Conservation (phyloP, 2,797 vertebrate genomes). For the Enteromius paludinosus region DNA sequence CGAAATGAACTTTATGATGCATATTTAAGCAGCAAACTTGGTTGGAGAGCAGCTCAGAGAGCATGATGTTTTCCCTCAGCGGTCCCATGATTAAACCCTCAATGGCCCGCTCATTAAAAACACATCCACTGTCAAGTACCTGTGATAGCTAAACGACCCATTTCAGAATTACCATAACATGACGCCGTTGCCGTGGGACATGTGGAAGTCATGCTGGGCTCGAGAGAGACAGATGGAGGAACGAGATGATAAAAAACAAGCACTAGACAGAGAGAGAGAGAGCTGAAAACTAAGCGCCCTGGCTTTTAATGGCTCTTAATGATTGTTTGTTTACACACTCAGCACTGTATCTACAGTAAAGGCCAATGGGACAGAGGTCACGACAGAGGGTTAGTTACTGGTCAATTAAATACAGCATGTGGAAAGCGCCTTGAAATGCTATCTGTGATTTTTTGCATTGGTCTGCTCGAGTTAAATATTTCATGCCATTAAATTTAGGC, state of each 20-base stretch:
- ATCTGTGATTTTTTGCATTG: slow-evolving; percentile 25
- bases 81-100: slow-evolving; percentile 73
- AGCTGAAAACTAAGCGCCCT: slow-evolving; percentile 12
- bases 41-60: background rate
- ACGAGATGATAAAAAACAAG: slow-evolving; percentile 28
- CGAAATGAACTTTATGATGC: slow-evolving; percentile 19
- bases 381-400: slow-evolving; percentile 64
- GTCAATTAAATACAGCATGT: slow-evolving; percentile 66
- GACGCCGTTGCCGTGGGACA: slow-evolving; percentile 32
- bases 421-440: slow-evolving; percentile 18
- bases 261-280: slow-evolving; percentile 12
- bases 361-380: slow-evolving; percentile 62
- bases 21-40: slow-evolving; percentile 22
- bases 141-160: slow-evolving; percentile 67
- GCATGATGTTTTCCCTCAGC: slow-evolving; percentile 44
- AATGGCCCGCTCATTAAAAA: slow-evolving; percentile 78
- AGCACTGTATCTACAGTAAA: slow-evolving; percentile 66
- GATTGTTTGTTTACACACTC: slow-evolving; percentile 65
- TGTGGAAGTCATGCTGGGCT: slow-evolving; percentile 35
- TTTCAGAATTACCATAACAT: slow-evolving; percentile 69
- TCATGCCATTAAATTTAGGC: slow-evolving; percentile 33
- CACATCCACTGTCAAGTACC: slow-evolving; percentile 75
- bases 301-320: slow-evolving; percentile 42
- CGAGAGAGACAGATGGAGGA: slow-evolving; percentile 37
- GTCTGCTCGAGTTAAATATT: slow-evolving; percentile 19